Conservation (phyloP, 2,113 vertebrate genomes). For the Muntiacus muntjak region DNA sequence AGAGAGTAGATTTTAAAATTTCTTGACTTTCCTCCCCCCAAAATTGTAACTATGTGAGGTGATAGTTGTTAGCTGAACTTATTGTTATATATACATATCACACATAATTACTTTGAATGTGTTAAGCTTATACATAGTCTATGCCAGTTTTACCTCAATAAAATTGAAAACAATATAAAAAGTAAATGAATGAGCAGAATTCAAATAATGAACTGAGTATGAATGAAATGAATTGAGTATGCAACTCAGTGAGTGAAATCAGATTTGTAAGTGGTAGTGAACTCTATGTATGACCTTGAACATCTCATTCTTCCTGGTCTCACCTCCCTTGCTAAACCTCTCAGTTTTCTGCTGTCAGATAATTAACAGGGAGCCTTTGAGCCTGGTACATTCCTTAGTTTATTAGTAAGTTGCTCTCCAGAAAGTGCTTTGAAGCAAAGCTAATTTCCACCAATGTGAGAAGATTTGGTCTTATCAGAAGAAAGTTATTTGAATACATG, state of each 20-base stretch:
- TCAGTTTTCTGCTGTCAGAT: neutral
- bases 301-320: accelerated
- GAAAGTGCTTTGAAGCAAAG: constrained; percentile 5
- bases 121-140: neutral
- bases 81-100: neutral
- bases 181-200: neutral
- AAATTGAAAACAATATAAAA: neutral
- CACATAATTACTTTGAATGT: neutral
- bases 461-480: neutral
- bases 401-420: neutral
- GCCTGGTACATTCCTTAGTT: neutral
- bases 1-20: neutral
- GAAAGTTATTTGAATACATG: constrained; percentile 26
- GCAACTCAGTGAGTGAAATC: neutral
- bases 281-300: no score
- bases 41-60: neutral
- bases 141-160: neutral
- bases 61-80: neutral
- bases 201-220: neutral
- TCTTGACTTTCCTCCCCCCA: neutral
- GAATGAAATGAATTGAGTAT: neutral
- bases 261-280: neutral
- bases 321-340: neutral
- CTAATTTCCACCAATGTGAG: constrained; percentile 5
- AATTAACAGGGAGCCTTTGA: neutral